Base-by-base conservation (phyloP, 2,113 vertebrate species). In the Gorsachius goisagi region DNA sequence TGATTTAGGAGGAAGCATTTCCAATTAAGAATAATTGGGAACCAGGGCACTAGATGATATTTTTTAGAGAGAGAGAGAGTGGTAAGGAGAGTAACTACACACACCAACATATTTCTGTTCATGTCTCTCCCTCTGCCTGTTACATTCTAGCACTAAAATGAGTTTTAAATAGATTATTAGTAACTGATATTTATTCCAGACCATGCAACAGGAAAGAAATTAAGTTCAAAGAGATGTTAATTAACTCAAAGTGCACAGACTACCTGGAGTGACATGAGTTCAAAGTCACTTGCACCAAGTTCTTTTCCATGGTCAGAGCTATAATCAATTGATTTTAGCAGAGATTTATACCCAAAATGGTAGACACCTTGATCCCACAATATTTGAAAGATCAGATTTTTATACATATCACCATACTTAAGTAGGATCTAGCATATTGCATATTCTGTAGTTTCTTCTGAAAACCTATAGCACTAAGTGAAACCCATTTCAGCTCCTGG, bases 361-460 rank as follows among this genome's bases (percentile, higher is more conserved):
- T 85, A 72, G 94, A 95, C 88, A 89, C 94, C 98, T 98, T 97
- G 95, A 97, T 98, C 95, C 59, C 28, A 24, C 26, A 84, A 22
- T 94, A 96, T 92, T 91, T 93, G 78, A 58, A 94, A 98, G 94
- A 98, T 98, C 94, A 98, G 97, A 98, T 95, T 96, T 97, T 95
- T 32, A 59, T 88, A 96, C 2, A 1, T 95, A 96, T 95, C 63
- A 79, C 73, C 67, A 22, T 87, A 58, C 35, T 95, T 97, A 93
- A 90, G 77, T 63, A 94, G 66, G 49, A 88, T 72, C 83, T 64
- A 81, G 6, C 63, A 59, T 60, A 95, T 93, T 24, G 33, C 1
- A 1, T 60, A 63, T 82, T 32, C 24, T 93, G 23, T 75, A 71
- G 14, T 89, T 86, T 92, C 64, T 88, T 96, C n/a, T 13, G 18